These are phyloP conservation scores for Phataginus tricuspis DNA, from an alignment of 2,797 vertebrate species.

Conservation along the genomic window DNA sequence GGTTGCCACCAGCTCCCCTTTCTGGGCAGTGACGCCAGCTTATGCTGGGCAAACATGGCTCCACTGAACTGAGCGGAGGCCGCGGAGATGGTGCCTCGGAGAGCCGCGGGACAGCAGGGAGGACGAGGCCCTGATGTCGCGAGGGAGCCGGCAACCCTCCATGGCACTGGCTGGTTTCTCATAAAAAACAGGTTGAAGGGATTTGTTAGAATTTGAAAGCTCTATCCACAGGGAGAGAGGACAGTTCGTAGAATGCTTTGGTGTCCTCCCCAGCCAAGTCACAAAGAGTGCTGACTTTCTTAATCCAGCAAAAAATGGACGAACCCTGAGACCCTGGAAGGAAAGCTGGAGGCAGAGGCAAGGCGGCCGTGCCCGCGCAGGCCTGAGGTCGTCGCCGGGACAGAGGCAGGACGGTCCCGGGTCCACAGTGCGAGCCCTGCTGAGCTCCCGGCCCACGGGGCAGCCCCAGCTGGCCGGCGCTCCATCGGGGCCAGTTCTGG, in stretches of 20 bases:
- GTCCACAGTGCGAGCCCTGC: no score
- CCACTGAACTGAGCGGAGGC: fast-evolving
- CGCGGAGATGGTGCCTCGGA: fast-evolving
- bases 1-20: fast-evolving
- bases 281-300: not conserved
- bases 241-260: not conserved
- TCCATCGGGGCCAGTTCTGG: no score
- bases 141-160: no score
- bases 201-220: not conserved
- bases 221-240: not conserved
- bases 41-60: fast-evolving
- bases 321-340: not conserved
- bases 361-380: no score
- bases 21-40: fast-evolving
- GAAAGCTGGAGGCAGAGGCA: not conserved
- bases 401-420: no score
- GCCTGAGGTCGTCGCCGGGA: no score
- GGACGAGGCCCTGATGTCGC: fast-evolving
- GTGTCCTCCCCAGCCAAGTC: fast-evolving
- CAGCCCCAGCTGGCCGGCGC: no score
- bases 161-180: not conserved
- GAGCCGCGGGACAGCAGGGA: fast-evolving
- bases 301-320: no score
- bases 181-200: not conserved
- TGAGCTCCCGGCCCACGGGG: no score